phyloP scores from a whole-genome alignment of 2,797 vertebrate species.

The Rhinoraja longicauda region DNA sequence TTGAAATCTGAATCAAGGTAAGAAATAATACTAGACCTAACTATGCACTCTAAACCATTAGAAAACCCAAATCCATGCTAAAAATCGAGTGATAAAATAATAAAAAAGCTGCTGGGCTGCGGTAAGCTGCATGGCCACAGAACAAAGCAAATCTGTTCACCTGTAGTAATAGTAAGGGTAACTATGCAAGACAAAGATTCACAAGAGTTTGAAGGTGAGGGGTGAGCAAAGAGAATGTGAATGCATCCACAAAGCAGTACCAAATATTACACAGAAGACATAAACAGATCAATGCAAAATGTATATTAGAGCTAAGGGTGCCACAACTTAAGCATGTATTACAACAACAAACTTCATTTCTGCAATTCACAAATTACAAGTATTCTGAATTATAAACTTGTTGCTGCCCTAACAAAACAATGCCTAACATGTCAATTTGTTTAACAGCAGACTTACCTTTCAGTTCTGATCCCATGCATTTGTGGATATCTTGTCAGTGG shows the following conservation, averaged over 20 bases:
- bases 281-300: constrained; percentile 2
- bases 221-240: constrained; percentile 49
- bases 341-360: background rate
- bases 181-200: constrained; percentile 44
- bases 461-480: background rate
- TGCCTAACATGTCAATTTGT: background rate
- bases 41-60: constrained; percentile 17
- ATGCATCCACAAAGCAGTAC: constrained; percentile 45
- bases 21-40: background rate
- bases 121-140: constrained; percentile 52
- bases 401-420: background rate
- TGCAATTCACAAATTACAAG: background rate
- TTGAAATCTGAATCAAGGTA: background rate
- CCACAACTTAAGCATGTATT: background rate
- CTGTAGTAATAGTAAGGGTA: constrained; percentile 32
- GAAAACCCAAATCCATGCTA: constrained; percentile 56
- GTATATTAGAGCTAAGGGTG: constrained; percentile 15
- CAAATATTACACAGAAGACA: constrained; percentile 31
- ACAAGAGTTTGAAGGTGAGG: constrained; percentile 49
- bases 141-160: constrained; percentile 50
- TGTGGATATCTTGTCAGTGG: background rate
- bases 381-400: background rate
- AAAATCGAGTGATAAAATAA: constrained; percentile 49
- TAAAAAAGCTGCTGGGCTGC: constrained; percentile 51
- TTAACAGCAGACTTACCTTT: background rate